phyloP scores from a whole-genome alignment of 2,888 invertebrate species.

The Ditula angustiorana region DNA sequence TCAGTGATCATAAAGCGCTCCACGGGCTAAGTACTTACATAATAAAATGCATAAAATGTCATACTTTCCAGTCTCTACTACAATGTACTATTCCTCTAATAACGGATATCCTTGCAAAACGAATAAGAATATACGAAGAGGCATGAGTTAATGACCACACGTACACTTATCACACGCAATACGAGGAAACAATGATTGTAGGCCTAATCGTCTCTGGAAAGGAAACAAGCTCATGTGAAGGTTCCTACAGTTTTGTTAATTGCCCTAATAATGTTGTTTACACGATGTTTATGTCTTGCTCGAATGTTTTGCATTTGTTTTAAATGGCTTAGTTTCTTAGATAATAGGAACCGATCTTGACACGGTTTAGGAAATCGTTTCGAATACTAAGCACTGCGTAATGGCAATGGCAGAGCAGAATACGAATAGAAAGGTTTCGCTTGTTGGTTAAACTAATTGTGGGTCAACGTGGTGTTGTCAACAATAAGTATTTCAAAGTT shows the following conservation, averaged over 20 bases:
- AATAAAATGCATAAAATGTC: too few relatives aligned
- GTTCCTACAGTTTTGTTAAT: conserved; percentile 53
- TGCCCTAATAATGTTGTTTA: conserved; percentile 49
- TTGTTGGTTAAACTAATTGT: conserved; percentile 57
- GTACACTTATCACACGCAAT: conserved; percentile 34
- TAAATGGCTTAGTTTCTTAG: conserved; percentile 62
- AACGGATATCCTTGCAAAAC: conserved; percentile 35
- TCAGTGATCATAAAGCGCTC: too few relatives aligned
- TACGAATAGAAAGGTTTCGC: conserved; percentile 66
- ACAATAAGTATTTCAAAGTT: conserved; percentile 10
- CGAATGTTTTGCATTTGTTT: conserved; percentile 55
- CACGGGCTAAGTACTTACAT: too few relatives aligned
- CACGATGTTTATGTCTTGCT: conserved; percentile 55
- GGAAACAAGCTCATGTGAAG: conserved; percentile 50
- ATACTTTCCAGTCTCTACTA: too few relatives aligned
- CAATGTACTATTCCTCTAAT: conserved; percentile 29
- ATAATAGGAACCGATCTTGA: conserved; percentile 78
- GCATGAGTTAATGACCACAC: conserved; percentile 11
- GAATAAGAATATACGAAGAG: conserved; percentile 22
- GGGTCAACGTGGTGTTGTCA: conserved; percentile 54
- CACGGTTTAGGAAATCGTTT: conserved; percentile 73
- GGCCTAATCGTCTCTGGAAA: conserved; percentile 45
- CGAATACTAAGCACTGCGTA: conserved; percentile 71
- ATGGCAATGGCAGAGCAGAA: conserved; percentile 64
- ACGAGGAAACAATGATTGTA: conserved; percentile 40